Evolutionary conservation across 1,140 invertebrate genomes (phyloP).

Genomic region (Rhizoglyphus robini): DNA sequence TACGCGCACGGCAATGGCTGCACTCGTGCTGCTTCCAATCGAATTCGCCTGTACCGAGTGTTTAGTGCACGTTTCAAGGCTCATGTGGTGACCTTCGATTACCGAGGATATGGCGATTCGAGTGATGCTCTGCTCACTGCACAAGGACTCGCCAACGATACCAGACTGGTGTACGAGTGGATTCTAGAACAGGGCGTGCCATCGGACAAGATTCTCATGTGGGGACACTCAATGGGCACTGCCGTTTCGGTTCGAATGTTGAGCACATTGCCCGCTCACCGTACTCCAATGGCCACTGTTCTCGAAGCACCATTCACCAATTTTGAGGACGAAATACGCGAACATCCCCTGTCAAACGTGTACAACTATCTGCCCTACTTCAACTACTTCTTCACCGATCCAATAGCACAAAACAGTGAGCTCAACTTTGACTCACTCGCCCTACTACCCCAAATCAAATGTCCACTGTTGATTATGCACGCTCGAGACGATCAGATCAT

Average conservation of each 20-base stretch:
- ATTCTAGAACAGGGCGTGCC: conserved; percentile 31
- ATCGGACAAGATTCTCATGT: neutral
- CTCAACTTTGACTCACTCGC: conserved; percentile 25
- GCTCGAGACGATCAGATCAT: neutral
- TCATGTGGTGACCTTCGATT: conserved; percentile 80
- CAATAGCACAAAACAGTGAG: conserved; percentile 46
- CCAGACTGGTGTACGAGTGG: conserved; percentile 61
- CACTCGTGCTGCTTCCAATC: conserved; percentile 56
- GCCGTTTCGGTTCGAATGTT: conserved; percentile 29
- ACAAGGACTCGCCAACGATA: conserved; percentile 65
- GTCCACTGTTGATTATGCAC: conserved; percentile 49
- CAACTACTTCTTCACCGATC: conserved; percentile 50
- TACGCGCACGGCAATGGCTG: conserved; percentile 84
- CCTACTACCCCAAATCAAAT: conserved; percentile 39
- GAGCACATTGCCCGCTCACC: neutral
- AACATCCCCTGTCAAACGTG: conserved; percentile 55
- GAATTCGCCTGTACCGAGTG: conserved; percentile 69
- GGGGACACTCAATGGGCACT: conserved; percentile 28
- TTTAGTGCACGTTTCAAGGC: conserved; percentile 47
- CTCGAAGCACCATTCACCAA: conserved; percentile 81
- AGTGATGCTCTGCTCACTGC: conserved; percentile 52
- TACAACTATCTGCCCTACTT: conserved; percentile 51
- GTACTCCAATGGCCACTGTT: conserved; percentile 45
- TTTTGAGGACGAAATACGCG: conserved; percentile 60
- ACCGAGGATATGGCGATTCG: conserved; percentile 82